Percentiles rank a stretch among this genome's conserved stretches.
phyloP scores from a whole-genome alignment of 2,888 invertebrate genomes.

The Dorcus parallelipipedus region DNA sequence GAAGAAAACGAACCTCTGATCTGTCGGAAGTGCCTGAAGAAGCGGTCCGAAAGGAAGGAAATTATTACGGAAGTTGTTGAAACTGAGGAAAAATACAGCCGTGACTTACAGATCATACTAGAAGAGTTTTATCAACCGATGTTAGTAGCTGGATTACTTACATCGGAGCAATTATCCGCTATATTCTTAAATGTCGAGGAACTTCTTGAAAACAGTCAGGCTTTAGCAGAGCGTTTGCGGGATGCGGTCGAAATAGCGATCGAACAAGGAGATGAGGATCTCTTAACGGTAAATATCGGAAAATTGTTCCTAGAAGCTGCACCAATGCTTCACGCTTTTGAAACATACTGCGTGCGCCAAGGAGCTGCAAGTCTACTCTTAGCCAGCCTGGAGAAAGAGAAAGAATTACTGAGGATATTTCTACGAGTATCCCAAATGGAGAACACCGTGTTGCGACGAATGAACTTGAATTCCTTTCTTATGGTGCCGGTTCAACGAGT shows the following conservation, averaged over 20 bases:
- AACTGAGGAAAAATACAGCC: constrained; percentile 92
- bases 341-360: constrained; percentile 92
- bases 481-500: constrained; percentile 98
- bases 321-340: constrained; percentile 91
- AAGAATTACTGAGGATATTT: constrained; percentile 90
- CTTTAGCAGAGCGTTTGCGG: constrained; percentile 80
- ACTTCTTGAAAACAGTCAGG: constrained; percentile 81
- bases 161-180: constrained; percentile 85
- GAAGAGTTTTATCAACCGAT: constrained; percentile 93
- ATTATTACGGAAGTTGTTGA: constrained; percentile 94
- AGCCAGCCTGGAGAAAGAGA: constrained; percentile 90
- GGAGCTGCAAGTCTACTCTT: constrained; percentile 83
- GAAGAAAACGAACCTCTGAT: constrained; percentile 74
- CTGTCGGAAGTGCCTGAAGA: constrained; percentile 85
- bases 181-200: constrained; percentile 94
- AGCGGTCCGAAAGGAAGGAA: constrained; percentile 86
- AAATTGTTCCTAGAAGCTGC: constrained; percentile 86
- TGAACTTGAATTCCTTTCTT: constrained; percentile 96
- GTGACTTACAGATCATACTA: constrained; percentile 86
- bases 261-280: constrained; percentile 79
- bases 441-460: constrained; percentile 84
- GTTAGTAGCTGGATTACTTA: constrained; percentile 85
- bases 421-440: constrained; percentile 96
- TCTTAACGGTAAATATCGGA: constrained; percentile 85
- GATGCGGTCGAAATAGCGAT: constrained; percentile 82